A percentile compares a stretch with the other conserved stretches of the same genome.
These are phyloP conservation scores for Crocuta crocuta DNA, from an alignment of 2,113 vertebrate species.

Conservation along the genomic window DNA sequence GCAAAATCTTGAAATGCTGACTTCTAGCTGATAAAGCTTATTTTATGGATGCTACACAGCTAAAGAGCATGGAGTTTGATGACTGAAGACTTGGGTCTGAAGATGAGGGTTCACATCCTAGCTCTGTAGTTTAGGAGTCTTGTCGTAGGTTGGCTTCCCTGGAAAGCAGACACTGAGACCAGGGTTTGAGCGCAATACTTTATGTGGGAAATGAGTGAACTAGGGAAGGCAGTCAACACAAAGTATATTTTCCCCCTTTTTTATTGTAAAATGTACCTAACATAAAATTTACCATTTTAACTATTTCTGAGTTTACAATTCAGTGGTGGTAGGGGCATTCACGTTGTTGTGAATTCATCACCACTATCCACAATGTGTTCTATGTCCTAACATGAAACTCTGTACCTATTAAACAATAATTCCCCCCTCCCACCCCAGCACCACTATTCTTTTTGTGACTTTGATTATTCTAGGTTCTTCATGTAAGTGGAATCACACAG, in stretches of 20 bases:
- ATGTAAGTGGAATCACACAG: not conserved
- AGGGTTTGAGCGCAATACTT: not conserved
- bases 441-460: not conserved
- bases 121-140: not conserved
- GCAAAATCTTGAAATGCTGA: not conserved
- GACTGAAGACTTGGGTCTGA: not conserved
- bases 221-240: not conserved
- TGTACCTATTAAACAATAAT: not conserved
- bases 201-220: not conserved
- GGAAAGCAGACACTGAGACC: not conserved
- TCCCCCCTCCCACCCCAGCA: accelerated
- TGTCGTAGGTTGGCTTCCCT: not conserved
- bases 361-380: not conserved
- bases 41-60: not conserved
- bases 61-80: not conserved
- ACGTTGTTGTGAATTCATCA: not conserved
- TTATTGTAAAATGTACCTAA: not conserved
- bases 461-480: not conserved
- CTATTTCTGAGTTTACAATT: not conserved
- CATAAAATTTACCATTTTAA: not conserved
- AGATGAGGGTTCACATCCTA: not conserved
- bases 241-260: not conserved
- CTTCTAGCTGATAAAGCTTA: too few species aligned
- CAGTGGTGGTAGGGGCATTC: not conserved
- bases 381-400: not conserved